These are phyloP conservation scores for Pelvicachromis taeniatus DNA, from an alignment of 2,113 vertebrate species.

Conservation along the genomic window DNA sequence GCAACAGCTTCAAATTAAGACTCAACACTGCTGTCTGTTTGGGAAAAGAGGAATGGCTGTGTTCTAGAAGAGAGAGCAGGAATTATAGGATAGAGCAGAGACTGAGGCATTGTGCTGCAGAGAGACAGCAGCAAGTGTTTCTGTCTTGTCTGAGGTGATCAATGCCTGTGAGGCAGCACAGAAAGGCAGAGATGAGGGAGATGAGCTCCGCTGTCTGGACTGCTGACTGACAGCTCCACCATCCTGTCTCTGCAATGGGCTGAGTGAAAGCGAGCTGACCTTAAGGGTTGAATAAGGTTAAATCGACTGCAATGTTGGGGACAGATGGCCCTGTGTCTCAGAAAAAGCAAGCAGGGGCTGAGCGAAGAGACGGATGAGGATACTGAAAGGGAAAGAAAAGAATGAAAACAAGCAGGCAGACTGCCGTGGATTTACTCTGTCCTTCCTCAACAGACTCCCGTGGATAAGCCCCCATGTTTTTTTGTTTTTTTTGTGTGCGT, in stretches of 20 bases:
- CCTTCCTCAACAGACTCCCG: not conserved
- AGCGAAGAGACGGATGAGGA: not conserved
- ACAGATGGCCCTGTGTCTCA: constrained; percentile 6
- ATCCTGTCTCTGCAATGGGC: not conserved
- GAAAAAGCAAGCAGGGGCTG: not conserved
- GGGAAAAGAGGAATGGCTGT: not conserved
- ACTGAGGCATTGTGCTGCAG: constrained; percentile 17
- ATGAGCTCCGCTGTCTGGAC: constrained; percentile 16
- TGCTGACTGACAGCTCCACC: constrained; percentile 34
- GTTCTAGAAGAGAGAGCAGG: not conserved
- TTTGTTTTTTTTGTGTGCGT: not conserved
- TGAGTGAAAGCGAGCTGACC: constrained; percentile 3
- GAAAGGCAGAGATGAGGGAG: constrained; percentile 15
- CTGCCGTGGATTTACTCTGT: constrained; percentile 4
- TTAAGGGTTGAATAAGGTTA: constrained; percentile 12
- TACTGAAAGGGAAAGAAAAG: not conserved
- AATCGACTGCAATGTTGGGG: not conserved
- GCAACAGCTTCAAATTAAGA: not conserved
- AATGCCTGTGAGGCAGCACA: constrained; percentile 32
- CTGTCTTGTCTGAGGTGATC: constrained; percentile 38
- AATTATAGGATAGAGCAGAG: not conserved
- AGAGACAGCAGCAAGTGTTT: constrained; percentile 34
- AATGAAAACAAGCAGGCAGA: constrained; percentile 35
- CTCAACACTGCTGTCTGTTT: not conserved
- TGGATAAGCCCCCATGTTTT: not conserved